Percentiles rank a stretch among this genome's conserved stretches.
Conservation (phyloP, 2,113 vertebrate genomes). For the Clarias magur region DNA sequence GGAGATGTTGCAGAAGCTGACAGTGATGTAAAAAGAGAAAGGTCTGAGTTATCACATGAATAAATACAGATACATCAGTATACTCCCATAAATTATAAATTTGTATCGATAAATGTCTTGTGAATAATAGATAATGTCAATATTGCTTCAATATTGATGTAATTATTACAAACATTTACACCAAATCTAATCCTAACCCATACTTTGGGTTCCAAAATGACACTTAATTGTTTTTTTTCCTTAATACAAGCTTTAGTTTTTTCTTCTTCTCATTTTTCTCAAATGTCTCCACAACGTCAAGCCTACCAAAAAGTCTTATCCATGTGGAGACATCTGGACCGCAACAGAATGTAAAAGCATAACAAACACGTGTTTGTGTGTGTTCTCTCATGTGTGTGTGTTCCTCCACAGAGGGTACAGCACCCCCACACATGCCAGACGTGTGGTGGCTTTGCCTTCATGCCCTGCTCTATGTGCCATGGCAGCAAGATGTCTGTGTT, state of each 20-base stretch:
- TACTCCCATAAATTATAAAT: slow-evolving; percentile 56
- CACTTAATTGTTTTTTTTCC: no score
- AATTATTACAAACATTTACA: not conserved
- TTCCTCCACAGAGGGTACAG: slow-evolving; percentile 84
- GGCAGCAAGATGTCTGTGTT: slow-evolving; percentile 99
- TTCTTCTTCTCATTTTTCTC: not conserved
- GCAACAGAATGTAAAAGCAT: not conserved
- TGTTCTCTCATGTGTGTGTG: slow-evolving; percentile 32
- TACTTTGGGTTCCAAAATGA: not conserved
- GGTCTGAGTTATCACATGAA: slow-evolving; percentile 5
- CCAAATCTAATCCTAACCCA: not conserved
- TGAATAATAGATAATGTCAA: slow-evolving; percentile 60
- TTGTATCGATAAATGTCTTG: slow-evolving; percentile 54
- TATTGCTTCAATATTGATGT: slow-evolving; percentile 47
- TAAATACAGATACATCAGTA: slow-evolving; percentile 54
- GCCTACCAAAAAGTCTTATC: not conserved
- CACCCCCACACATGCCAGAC: slow-evolving; percentile 85
- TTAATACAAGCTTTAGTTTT: not conserved
- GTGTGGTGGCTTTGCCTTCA: slow-evolving; percentile 92
- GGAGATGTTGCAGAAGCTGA: not conserved
- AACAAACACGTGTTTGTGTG: not conserved
- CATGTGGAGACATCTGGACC: not conserved
- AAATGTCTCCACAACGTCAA: not conserved
- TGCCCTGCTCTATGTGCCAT: slow-evolving; percentile 94
- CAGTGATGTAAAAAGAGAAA: not conserved